phyloP scores from a whole-genome alignment of 2,888 invertebrate genomes.

The Laothoe populi region DNA sequence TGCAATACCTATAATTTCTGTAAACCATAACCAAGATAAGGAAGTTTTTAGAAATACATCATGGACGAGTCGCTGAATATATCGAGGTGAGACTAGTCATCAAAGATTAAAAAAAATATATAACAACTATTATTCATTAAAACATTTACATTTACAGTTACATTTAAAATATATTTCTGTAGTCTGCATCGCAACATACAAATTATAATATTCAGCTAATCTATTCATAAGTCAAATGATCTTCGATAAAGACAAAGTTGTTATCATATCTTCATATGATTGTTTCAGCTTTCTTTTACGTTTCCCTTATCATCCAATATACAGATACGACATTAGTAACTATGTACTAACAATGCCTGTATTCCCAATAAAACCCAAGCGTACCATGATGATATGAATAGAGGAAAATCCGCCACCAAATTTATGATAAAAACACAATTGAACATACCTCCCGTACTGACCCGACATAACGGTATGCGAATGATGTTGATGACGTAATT shows the following conservation, averaged over 20 bases:
- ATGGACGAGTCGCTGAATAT: too few relatives aligned
- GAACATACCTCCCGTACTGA: conserved; percentile 70
- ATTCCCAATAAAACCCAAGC: not conserved
- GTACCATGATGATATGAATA: not conserved
- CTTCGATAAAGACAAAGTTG: not conserved
- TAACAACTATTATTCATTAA: too few relatives aligned
- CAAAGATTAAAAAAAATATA: too few relatives aligned
- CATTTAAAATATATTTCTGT: too few relatives aligned
- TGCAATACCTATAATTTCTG: not conserved
- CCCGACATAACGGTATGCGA: conserved; percentile 54
- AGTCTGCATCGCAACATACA: too few relatives aligned
- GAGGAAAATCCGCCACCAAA: conserved; percentile 26
- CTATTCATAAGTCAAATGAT: not conserved
- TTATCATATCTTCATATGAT: not conserved
- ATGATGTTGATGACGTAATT: conserved; percentile 56
- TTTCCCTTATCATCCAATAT: too few relatives aligned
- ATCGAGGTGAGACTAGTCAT: too few relatives aligned
- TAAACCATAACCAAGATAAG: not conserved
- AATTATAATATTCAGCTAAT: too few relatives aligned
- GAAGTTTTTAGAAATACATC: not conserved
- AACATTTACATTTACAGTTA: too few relatives aligned
- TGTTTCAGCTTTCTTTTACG: not conserved
- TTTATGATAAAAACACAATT: conserved; percentile 40
- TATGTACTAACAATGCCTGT: too few relatives aligned
- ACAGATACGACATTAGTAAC: too few relatives aligned